Conservation (phyloP, 2,888 invertebrate species). For the Meteorus cinctellus region DNA sequence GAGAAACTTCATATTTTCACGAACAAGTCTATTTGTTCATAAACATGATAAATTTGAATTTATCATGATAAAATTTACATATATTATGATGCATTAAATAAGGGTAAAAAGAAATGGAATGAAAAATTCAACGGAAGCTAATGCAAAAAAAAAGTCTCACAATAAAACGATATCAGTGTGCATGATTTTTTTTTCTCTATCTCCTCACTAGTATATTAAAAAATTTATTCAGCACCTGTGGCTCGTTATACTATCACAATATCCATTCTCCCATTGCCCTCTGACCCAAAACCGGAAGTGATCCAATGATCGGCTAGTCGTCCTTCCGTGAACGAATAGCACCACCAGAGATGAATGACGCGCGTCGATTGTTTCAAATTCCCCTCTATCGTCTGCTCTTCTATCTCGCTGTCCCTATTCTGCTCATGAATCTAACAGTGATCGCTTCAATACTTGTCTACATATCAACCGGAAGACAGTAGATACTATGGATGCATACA, state of each 20-base stretch:
- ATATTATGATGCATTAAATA: background rate
- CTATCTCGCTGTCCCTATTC: background rate
- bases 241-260: conserved; percentile 39
- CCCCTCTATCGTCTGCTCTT: conserved; percentile 20
- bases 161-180: background rate
- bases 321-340: conserved; percentile 36
- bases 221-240: conserved; percentile 48
- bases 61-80: background rate
- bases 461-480: background rate
- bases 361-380: conserved; percentile 40
- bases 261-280: conserved; percentile 37
- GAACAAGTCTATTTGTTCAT: background rate
- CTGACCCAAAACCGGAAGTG: conserved; percentile 33
- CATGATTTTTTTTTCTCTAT: background rate
- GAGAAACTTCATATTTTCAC: background rate
- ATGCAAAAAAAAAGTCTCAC: background rate
- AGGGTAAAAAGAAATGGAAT: background rate
- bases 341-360: conserved; percentile 39
- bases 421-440: background rate
- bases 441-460: background rate
- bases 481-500: background rate
- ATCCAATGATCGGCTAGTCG: conserved; percentile 40
- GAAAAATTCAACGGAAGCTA: background rate
- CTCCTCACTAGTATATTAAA: conserved; percentile 26
- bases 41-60: conserved; percentile 1